Conservation (phyloP, 2,888 invertebrate genomes). For the Plebejus melissa region DNA sequence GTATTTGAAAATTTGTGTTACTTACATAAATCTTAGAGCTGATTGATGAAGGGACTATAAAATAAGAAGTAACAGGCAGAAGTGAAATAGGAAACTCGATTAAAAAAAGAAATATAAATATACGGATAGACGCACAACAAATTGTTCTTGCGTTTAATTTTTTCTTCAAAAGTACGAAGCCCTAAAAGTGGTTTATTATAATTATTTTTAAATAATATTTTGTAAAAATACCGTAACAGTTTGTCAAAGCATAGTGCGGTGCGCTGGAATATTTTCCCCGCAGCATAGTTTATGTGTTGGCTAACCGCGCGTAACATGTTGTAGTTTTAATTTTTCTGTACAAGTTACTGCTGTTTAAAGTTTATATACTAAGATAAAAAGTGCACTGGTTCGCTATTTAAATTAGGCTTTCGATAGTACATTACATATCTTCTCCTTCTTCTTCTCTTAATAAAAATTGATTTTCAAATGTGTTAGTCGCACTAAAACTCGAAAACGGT, state of each 20-base stretch:
- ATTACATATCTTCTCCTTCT: too few species aligned
- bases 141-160: too few species aligned
- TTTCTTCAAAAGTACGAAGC: too few species aligned
- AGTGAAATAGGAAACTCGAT: neutral
- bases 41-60: neutral
- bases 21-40: neutral
- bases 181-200: too few species aligned
- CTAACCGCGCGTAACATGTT: neutral
- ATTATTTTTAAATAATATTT: neutral
- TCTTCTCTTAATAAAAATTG: too few species aligned
- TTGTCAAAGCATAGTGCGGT: neutral
- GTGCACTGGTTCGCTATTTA: neutral
- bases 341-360: neutral
- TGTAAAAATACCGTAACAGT: neutral
- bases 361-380: neutral
- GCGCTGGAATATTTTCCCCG: conserved; percentile 1
- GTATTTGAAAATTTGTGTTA: neutral
- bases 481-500: too few species aligned
- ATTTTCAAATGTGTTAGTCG: too few species aligned
- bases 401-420: neutral
- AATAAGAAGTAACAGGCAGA: neutral
- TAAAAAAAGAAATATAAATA: too few species aligned
- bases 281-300: conserved; percentile 10
- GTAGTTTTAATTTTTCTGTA: neutral
- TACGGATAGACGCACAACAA: too few species aligned